phyloP scores from a whole-genome alignment of 2,113 vertebrate genomes.

The Microcebus murinus region DNA sequence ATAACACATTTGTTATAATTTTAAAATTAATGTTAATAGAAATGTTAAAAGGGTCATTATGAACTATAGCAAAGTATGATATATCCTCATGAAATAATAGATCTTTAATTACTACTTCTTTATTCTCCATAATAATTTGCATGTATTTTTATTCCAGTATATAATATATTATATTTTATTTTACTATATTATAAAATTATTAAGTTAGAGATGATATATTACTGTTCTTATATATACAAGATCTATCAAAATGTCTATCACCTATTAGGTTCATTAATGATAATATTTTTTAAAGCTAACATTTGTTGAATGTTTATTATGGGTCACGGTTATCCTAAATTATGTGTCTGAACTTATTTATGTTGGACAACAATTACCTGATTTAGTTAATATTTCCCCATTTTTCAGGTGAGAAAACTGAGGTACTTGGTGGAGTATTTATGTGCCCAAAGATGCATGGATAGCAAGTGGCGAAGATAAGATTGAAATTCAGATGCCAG shows the following conservation, averaged over 20 bases:
- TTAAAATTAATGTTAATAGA: no score
- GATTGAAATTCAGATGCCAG: neutral
- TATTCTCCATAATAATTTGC: neutral
- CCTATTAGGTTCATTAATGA: neutral
- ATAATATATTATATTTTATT: neutral
- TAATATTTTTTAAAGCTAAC: neutral
- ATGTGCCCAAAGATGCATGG: neutral
- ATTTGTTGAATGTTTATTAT: neutral
- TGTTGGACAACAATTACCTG: neutral
- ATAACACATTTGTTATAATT: no score
- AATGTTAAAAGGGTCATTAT: neutral
- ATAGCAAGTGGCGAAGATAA: neutral
- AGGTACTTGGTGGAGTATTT: neutral
- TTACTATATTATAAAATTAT: neutral
- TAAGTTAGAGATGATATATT: neutral
- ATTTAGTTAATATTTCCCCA: neutral
- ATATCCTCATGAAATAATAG: neutral
- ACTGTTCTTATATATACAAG: neutral
- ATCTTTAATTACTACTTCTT: neutral
- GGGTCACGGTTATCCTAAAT: neutral
- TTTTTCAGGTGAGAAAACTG: neutral
- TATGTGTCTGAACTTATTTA: neutral
- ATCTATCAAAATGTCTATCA: neutral
- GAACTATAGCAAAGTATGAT: neutral
- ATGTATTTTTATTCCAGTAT: neutral